Percentiles rank a stretch among this genome's conserved stretches.
Evolutionary conservation across 1,140 invertebrate genomes (phyloP).

Genomic region (Trypoxylus dichotomus): DNA sequence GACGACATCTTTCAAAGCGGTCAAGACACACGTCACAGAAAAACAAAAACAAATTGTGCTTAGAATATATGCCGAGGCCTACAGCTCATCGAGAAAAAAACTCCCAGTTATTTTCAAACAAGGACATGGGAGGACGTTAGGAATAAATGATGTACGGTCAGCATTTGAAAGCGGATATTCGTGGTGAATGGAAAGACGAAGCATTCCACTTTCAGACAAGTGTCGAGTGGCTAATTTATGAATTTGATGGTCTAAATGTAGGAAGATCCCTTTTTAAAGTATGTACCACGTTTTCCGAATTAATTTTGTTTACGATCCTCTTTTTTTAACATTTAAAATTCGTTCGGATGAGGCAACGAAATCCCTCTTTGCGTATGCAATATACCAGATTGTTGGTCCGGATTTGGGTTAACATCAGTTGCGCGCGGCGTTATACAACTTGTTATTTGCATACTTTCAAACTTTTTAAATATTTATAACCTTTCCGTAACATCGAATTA

Average conservation of each 20-base stretch:
- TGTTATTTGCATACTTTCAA: background rate
- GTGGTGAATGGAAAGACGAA: background rate
- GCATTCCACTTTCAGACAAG: background rate
- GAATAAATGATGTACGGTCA: background rate
- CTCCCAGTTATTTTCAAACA: background rate
- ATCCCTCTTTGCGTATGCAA: background rate
- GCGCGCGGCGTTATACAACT: background rate
- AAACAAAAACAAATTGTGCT: background rate
- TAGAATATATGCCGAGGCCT: background rate
- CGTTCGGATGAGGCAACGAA: background rate
- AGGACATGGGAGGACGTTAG: background rate
- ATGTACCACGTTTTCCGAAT: background rate
- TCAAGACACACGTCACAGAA: background rate
- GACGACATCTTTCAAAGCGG: background rate
- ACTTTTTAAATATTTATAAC: background rate
- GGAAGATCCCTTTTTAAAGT: background rate
- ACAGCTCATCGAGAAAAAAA: background rate
- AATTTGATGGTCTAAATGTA: background rate
- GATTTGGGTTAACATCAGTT: background rate
- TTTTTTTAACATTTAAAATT: background rate
- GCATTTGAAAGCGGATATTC: background rate
- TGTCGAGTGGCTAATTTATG: background rate
- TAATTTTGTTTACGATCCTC: background rate
- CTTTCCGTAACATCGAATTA: background rate
- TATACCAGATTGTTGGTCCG: background rate